Evolutionary conservation across 2,113 vertebrate genomes (phyloP).

Genomic region (Gallinago paraguaiae): DNA sequence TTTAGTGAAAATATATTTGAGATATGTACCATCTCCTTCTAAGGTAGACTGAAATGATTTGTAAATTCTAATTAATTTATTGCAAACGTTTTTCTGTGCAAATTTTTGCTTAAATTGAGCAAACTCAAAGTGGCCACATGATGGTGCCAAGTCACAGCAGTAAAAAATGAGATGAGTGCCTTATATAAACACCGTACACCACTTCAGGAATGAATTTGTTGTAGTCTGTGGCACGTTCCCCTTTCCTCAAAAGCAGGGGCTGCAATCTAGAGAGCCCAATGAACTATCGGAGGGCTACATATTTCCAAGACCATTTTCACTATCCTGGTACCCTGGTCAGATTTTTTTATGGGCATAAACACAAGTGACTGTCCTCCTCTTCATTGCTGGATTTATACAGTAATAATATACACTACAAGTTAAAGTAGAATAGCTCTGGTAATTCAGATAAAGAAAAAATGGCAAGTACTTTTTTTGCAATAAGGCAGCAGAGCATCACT

Average conservation of each 20-base stretch:
- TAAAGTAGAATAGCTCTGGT: background rate
- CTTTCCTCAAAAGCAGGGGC: background rate
- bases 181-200: background rate
- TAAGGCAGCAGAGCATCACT: background rate
- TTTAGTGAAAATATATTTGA: background rate
- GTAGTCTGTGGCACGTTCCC: background rate
- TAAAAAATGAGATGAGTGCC: background rate
- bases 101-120: background rate
- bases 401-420: background rate
- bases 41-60: background rate
- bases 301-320: background rate
- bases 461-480: background rate
- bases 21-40: background rate
- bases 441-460: background rate
- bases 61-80: background rate
- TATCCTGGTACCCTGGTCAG: background rate
- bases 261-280: background rate
- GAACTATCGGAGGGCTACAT: background rate
- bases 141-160: conserved; percentile 58
- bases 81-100: background rate
- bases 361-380: background rate
- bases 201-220: background rate
- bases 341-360: background rate
- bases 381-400: background rate
- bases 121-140: conserved; percentile 49